phyloP scores from a whole-genome alignment of 1,140 invertebrate genomes.

The Drepana arcuata region DNA sequence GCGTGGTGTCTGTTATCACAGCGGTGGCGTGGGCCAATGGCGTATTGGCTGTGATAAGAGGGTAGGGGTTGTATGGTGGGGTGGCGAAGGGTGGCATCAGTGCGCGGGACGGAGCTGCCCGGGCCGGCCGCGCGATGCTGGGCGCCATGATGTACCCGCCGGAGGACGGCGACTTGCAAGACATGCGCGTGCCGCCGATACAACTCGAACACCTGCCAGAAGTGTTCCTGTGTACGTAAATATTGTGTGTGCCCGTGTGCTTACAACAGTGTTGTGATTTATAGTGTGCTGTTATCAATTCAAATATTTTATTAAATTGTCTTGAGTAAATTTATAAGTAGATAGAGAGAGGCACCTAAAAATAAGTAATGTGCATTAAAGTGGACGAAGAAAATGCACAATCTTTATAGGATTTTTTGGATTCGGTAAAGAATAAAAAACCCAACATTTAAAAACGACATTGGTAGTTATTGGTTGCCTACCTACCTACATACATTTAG shows the following conservation, averaged over 20 bases:
- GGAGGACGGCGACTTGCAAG: constrained; percentile 58
- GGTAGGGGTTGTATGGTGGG: constrained; percentile 50
- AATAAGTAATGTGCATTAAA: too few species aligned
- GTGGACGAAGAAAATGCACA: too few species aligned
- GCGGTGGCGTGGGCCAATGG: constrained; percentile 53
- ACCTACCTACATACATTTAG: too few species aligned
- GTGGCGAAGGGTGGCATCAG: constrained; percentile 40
- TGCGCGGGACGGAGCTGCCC: constrained; percentile 44
- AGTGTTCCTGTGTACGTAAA: constrained; percentile 81
- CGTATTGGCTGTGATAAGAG: constrained; percentile 46
- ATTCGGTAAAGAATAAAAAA: too few species aligned
- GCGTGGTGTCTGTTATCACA: constrained; percentile 59
- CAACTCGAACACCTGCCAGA: constrained; percentile 81
- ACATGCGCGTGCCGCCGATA: constrained; percentile 77
- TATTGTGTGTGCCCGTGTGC: constrained; percentile 25
- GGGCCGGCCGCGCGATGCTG: constrained; percentile 59
- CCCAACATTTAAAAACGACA: too few species aligned
- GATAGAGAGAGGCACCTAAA: too few species aligned
- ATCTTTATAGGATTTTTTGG: too few species aligned
- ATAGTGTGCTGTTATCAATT: too few species aligned
- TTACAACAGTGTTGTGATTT: too few species aligned
- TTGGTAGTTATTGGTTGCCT: too few species aligned
- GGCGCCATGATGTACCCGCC: constrained; percentile 70
- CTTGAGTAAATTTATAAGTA: too few species aligned
- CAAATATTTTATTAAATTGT: too few species aligned